Evolutionary conservation across 2,113 vertebrate species (phyloP).

Genomic region (Leptocoma aspasia): DNA sequence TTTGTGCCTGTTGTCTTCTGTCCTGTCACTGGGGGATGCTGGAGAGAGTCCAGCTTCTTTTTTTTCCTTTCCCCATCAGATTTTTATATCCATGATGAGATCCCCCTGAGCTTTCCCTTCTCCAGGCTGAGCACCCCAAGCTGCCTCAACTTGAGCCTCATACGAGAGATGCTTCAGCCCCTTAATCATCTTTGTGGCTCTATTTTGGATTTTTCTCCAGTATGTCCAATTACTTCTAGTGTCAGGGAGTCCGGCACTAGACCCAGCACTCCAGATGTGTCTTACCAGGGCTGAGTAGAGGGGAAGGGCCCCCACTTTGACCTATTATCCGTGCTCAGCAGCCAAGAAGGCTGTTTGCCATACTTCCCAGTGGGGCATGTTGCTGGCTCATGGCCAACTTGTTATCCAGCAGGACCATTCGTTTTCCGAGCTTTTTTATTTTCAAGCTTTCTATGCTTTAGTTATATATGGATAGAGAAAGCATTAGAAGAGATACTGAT

Average conservation of each 20-base stretch:
- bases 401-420: neutral
- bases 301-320: neutral
- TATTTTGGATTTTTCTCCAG: neutral
- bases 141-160: neutral
- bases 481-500: neutral
- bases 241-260: neutral
- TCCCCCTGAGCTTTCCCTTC: neutral
- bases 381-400: neutral
- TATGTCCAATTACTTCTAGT: neutral
- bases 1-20: neutral
- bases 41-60: neutral
- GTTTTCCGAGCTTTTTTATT: neutral
- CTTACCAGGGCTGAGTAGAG: neutral
- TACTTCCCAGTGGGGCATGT: accelerated
- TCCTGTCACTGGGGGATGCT: neutral
- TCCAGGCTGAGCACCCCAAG: neutral
- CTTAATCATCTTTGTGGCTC: neutral
- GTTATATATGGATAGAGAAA: neutral
- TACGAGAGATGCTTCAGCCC: neutral
- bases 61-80: neutral
- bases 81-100: neutral
- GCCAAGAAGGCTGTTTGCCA: neutral
- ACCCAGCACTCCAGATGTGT: neutral
- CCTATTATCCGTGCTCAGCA: neutral
- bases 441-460: neutral